Evolutionary conservation across 1,140 invertebrate genomes (phyloP).

Genomic region (Grapholita molesta): DNA sequence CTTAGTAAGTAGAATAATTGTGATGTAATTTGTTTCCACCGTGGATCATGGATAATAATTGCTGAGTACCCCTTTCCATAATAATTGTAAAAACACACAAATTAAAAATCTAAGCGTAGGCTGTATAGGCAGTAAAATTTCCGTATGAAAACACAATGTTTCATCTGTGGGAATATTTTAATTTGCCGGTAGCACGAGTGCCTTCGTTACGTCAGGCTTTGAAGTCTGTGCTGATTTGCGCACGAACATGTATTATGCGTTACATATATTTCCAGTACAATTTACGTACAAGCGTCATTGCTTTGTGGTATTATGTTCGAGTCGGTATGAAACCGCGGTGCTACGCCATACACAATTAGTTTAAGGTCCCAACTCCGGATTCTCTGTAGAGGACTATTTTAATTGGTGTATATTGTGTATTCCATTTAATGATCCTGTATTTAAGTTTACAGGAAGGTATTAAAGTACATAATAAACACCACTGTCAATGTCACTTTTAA

Average conservation of each 20-base stretch:
- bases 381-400: not conserved
- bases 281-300: not conserved
- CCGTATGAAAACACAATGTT: constrained; percentile 11
- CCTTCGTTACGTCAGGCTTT: constrained; percentile 15
- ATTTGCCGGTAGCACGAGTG: constrained; percentile 13
- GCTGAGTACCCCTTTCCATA: not conserved
- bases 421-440: too few relatives aligned
- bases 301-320: not conserved
- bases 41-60: too few relatives aligned
- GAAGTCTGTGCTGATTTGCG: constrained; percentile 12
- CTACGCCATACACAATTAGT: not conserved
- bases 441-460: too few relatives aligned
- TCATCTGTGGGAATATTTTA: constrained; percentile 15
- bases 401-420: too few relatives aligned
- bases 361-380: not conserved
- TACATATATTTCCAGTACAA: not conserved
- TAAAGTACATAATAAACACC: too few relatives aligned
- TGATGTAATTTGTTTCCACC: too few relatives aligned
- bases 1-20: too few relatives aligned
- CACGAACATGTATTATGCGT: not conserved
- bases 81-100: not conserved
- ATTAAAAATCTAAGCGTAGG: not conserved
- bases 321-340: not conserved
- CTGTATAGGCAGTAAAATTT: not conserved
- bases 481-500: too few relatives aligned